phyloP scores from a whole-genome alignment of 2,797 vertebrate genomes.

The Pyrocephalus nanus region DNA sequence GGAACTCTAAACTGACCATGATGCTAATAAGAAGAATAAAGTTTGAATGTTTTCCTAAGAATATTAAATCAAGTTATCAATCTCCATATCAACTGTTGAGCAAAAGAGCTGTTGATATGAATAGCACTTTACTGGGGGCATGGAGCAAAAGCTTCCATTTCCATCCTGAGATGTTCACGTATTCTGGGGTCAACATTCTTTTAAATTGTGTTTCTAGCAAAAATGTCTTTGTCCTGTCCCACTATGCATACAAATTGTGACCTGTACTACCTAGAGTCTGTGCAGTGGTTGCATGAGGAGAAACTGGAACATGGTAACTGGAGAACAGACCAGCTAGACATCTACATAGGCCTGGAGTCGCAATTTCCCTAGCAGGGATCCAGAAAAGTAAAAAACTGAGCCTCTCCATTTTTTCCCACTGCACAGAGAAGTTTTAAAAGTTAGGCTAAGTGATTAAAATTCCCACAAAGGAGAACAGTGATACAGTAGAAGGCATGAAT shows the following conservation, averaged over 20 bases:
- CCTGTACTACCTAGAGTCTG: neutral
- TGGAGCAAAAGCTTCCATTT: neutral
- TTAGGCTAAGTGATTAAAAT: neutral
- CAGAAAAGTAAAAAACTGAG: neutral
- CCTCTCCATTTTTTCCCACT: neutral
- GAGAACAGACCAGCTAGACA: neutral
- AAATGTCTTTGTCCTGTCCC: neutral
- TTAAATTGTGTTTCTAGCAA: neutral
- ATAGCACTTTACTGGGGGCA: neutral
- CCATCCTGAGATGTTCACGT: neutral
- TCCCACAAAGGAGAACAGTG: neutral
- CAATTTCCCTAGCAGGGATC: neutral
- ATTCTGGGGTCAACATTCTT: rapidly evolving
- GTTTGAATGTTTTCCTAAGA: neutral
- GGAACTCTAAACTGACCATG: neutral
- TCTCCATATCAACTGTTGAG: neutral
- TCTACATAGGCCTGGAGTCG: neutral
- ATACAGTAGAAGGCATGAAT: neutral
- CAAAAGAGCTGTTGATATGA: neutral
- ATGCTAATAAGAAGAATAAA: neutral
- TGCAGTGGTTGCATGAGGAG: neutral
- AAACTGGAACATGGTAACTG: neutral
- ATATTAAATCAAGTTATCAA: neutral
- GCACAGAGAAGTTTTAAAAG: neutral
- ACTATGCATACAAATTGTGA: neutral